A percentile compares a stretch with the other conserved stretches of the same genome.
phyloP scores from a whole-genome alignment of 2,888 invertebrate genomes.

The Ormyrus nitidulus region DNA sequence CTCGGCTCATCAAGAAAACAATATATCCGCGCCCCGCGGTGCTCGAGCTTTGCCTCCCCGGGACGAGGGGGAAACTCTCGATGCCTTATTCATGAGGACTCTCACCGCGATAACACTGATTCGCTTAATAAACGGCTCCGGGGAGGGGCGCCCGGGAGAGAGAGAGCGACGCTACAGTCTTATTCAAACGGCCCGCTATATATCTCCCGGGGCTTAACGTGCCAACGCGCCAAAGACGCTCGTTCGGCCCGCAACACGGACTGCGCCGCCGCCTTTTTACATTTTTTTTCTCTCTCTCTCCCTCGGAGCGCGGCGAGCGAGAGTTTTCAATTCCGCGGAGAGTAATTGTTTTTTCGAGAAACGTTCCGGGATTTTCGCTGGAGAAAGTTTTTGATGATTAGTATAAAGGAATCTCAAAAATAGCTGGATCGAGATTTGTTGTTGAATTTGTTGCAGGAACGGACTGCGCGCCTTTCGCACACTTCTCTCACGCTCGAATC shows the following conservation, averaged over 20 bases:
- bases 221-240: slow-evolving; percentile 62
- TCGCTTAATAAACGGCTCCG: slow-evolving; percentile 74
- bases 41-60: slow-evolving; percentile 69
- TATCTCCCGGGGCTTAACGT: slow-evolving; percentile 71
- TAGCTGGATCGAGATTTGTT: too few relatives aligned
- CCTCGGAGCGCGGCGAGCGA: not conserved
- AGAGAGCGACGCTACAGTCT: slow-evolving; percentile 31
- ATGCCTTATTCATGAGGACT: slow-evolving; percentile 75
- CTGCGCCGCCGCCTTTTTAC: not conserved
- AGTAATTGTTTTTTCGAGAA: too few relatives aligned
- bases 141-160: slow-evolving; percentile 20
- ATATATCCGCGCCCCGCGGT: slow-evolving; percentile 73
- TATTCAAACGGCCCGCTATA: slow-evolving; percentile 70
- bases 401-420: too few relatives aligned
- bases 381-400: too few relatives aligned
- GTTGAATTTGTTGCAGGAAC: too few relatives aligned
- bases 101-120: slow-evolving; percentile 74
- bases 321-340: too few relatives aligned
- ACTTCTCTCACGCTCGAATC: too few relatives aligned
- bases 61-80: slow-evolving; percentile 70
- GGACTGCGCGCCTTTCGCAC: too few relatives aligned
- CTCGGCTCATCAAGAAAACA: slow-evolving; percentile 74
- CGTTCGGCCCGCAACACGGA: not conserved
- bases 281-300: slow-evolving; percentile 48
- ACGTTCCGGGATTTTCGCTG: too few relatives aligned